phyloP scores from a whole-genome alignment of 1,140 invertebrate species.

The Teleogryllus occipitalis region DNA sequence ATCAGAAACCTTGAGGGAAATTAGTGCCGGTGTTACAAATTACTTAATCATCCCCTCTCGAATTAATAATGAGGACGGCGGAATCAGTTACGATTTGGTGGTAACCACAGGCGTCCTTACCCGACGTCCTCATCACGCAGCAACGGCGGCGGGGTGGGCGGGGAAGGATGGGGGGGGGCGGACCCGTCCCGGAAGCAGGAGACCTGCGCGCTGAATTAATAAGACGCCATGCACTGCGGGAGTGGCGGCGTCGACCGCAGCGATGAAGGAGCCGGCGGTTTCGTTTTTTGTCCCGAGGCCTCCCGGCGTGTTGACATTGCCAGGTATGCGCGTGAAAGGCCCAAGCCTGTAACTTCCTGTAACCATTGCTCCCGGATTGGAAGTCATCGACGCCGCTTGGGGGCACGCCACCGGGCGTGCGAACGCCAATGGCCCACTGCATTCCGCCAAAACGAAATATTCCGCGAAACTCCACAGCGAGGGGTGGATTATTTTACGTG shows the following conservation, averaged over 20 bases:
- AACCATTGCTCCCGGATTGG: not conserved
- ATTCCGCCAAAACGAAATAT: too few relatives aligned
- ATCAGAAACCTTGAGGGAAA: not conserved
- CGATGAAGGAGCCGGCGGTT: not conserved
- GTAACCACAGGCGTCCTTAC: too few relatives aligned
- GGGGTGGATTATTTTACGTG: too few relatives aligned
- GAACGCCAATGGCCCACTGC: not conserved
- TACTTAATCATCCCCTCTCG: not conserved
- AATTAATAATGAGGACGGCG: not conserved
- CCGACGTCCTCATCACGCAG: too few relatives aligned
- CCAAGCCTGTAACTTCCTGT: not conserved
- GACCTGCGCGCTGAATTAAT: too few relatives aligned
- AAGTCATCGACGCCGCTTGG: not conserved
- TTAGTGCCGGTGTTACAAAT: not conserved
- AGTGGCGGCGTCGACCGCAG: too few relatives aligned
- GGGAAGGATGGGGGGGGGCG: too few relatives aligned
- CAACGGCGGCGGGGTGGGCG: too few relatives aligned
- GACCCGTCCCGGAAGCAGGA: too few relatives aligned
- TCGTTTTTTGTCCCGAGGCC: not conserved
- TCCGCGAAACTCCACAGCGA: too few relatives aligned
- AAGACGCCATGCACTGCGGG: too few relatives aligned
- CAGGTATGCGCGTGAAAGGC: not conserved
- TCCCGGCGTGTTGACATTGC: not conserved
- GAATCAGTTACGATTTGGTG: too few relatives aligned
- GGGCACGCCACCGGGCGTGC: not conserved